Conservation (phyloP, 1,140 invertebrate species). For the Aradophagus sp. region DNA sequence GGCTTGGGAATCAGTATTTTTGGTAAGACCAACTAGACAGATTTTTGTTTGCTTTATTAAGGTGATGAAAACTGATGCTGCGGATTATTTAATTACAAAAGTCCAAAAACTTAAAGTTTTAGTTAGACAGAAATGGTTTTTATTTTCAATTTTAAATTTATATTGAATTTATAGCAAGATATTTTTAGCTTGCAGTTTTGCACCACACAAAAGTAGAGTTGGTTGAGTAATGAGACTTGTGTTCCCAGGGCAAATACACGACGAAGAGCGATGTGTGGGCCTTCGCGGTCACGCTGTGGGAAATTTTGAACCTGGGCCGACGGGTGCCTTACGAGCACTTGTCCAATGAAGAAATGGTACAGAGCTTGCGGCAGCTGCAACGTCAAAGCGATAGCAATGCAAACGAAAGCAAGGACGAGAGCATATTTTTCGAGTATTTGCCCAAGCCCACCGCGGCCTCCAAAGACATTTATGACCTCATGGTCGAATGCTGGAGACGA, state of each 20-base stretch:
- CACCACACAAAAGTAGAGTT: too few species aligned
- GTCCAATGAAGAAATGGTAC: conserved; percentile 82
- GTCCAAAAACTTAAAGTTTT: too few species aligned
- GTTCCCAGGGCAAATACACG: conserved; percentile 79
- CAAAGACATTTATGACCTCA: conserved; percentile 90
- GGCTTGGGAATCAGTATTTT: conserved; percentile 86
- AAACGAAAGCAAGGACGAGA: conserved; percentile 56
- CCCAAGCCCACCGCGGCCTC: conserved; percentile 82
- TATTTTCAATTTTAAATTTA: too few species aligned
- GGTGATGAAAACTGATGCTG: too few species aligned
- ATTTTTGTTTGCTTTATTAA: too few species aligned
- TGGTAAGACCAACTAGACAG: too few species aligned
- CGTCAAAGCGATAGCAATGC: conserved; percentile 75
- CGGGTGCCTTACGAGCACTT: conserved; percentile 83
- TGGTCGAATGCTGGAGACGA: conserved; percentile 92
- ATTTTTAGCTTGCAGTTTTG: too few species aligned
- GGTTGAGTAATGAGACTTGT: conserved; percentile 16
- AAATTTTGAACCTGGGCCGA: conserved; percentile 82
- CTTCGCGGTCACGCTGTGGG: conserved; percentile 85
- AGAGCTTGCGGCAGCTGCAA: conserved; percentile 79
- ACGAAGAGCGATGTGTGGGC: conserved; percentile 88
- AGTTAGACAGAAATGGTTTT: too few species aligned
- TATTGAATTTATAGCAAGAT: too few species aligned
- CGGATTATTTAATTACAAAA: too few species aligned
- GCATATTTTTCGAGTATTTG: conserved; percentile 77